phyloP scores from a whole-genome alignment of 2,113 vertebrate genomes.

The Brachypteracias leptosomus region DNA sequence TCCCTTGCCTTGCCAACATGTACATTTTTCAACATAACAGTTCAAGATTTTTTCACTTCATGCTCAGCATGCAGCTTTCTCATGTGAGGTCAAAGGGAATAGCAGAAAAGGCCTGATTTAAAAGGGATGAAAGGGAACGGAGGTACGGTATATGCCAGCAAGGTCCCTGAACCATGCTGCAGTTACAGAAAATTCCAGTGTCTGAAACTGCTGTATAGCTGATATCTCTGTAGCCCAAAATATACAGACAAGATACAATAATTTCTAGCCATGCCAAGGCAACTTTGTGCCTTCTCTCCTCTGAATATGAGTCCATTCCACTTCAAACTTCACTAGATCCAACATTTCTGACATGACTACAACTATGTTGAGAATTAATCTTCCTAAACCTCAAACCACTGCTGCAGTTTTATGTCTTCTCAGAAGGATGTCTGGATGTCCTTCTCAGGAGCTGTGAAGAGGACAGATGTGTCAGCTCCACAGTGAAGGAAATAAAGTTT shows the following conservation, averaged over 20 bases:
- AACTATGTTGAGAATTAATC: neutral
- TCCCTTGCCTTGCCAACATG: neutral
- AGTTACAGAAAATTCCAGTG: neutral
- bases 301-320: neutral
- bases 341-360: neutral
- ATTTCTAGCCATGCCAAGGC: neutral
- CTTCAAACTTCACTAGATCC: neutral
- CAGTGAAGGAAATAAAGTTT: neutral
- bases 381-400: neutral
- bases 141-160: rapidly evolving
- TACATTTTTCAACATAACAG: neutral
- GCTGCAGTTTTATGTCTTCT: neutral
- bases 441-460: neutral
- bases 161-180: neutral
- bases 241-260: too few species aligned
- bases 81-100: neutral
- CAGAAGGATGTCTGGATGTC: neutral
- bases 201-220: neutral
- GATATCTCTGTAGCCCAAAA: neutral
- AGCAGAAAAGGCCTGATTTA: neutral
- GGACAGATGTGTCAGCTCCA: neutral
- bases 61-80: neutral
- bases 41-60: neutral
- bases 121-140: neutral
- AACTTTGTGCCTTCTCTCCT: neutral